Evolutionary conservation across 2,113 vertebrate species (phyloP).

Genomic region (Onychostoma macrolepis): DNA sequence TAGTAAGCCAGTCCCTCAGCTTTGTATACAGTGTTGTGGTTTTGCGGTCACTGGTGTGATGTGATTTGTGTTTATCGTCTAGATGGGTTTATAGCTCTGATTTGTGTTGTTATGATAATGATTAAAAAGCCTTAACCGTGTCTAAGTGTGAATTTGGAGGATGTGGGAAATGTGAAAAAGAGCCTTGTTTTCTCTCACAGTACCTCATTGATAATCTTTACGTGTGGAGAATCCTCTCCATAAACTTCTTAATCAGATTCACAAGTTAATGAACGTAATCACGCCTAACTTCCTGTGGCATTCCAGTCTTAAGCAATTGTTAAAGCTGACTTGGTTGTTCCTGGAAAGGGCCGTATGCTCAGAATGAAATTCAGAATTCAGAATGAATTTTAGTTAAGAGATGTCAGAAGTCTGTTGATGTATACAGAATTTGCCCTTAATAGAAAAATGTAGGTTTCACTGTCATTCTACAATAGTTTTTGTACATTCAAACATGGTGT

Average conservation of each 20-base stretch:
- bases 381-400: background rate
- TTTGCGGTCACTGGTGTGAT: conserved; percentile 30
- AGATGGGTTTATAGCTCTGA: conserved; percentile 41
- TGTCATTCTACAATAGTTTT: background rate
- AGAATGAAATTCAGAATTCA: no score
- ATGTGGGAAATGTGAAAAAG: background rate
- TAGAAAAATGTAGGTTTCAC: background rate
- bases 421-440: background rate
- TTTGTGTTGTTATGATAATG: conserved; percentile 31
- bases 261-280: background rate
- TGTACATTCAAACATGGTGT: background rate
- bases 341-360: conserved; percentile 3
- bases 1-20: background rate
- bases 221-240: background rate
- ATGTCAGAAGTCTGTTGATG: background rate
- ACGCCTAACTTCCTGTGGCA: background rate
- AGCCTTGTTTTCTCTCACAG: background rate
- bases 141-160: background rate
- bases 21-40: background rate
- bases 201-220: conserved; percentile 16
- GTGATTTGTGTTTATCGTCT: conserved; percentile 2
- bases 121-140: background rate
- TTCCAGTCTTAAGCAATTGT: background rate
- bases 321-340: conserved; percentile 11
- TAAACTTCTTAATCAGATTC: conserved; percentile 4